phyloP scores from a whole-genome alignment of 2,797 vertebrate genomes.

The Eulemur coronatus region DNA sequence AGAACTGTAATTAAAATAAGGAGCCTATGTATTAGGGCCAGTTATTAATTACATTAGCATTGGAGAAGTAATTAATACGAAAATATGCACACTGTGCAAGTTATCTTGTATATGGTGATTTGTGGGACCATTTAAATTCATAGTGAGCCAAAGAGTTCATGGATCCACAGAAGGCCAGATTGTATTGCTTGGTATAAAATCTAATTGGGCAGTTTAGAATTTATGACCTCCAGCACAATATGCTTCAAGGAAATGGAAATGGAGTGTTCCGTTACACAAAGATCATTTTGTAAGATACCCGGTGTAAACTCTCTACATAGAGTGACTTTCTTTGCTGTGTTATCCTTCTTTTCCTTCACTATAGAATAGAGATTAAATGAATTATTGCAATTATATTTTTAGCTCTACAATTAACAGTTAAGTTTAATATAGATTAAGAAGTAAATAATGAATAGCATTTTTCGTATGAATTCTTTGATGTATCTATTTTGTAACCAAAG shows the following conservation, averaged over 20 bases:
- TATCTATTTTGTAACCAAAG: slow-evolving; percentile 20
- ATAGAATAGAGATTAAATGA: not conserved
- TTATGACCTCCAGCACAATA: not conserved
- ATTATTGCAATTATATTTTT: not conserved
- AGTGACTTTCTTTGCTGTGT: not conserved
- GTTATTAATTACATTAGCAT: slow-evolving; percentile 63
- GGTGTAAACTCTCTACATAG: not conserved
- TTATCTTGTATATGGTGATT: slow-evolving; percentile 40
- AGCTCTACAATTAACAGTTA: not conserved
- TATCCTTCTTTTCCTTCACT: not conserved
- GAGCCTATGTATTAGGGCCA: not conserved
- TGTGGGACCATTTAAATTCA: slow-evolving; percentile 51
- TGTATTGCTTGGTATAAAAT: slow-evolving; percentile 65
- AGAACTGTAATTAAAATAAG: slow-evolving; percentile 47
- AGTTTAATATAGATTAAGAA: not conserved
- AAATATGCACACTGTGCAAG: not conserved
- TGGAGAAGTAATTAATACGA: slow-evolving; percentile 55
- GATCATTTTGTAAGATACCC: not conserved
- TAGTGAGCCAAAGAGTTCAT: slow-evolving; percentile 51
- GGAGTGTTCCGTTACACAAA: slow-evolving; percentile 36
- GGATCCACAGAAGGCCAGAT: slow-evolving; percentile 19
- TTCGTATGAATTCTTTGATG: not conserved
- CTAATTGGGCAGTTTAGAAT: slow-evolving; percentile 71
- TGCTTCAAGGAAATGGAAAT: slow-evolving; percentile 52
- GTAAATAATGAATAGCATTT: not conserved